Conservation (phyloP, 2,113 vertebrate species). For the Odontophorus gujanensis region DNA sequence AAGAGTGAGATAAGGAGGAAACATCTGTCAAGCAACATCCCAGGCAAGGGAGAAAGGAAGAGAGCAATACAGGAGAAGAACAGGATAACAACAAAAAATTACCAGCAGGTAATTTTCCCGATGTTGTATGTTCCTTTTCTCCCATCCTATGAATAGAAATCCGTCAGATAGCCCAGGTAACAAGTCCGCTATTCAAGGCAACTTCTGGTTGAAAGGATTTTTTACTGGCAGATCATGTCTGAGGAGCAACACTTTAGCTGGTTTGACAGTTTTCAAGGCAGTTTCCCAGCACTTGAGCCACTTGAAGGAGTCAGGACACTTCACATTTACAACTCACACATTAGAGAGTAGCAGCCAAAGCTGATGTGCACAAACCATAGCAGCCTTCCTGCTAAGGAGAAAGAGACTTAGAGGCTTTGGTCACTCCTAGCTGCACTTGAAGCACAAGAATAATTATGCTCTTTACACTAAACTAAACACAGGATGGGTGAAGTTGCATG, state of each 20-base stretch:
- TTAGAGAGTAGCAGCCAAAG: background rate
- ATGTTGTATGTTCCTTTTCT: constrained; percentile 3
- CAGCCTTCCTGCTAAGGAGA: fast-evolving
- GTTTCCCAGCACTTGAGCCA: constrained; percentile 18
- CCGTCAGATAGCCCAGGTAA: constrained; percentile 3
- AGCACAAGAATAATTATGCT: background rate
- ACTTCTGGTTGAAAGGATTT: constrained; percentile 34
- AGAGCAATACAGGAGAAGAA: background rate
- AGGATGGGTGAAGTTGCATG: background rate
- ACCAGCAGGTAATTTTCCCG: constrained; percentile 17
- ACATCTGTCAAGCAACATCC: constrained; percentile 42
- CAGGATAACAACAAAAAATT: constrained; percentile 37
- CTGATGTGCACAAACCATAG: background rate
- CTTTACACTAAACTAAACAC: background rate
- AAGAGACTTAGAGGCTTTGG: background rate
- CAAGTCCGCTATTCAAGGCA: background rate
- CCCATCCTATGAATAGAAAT: constrained; percentile 32
- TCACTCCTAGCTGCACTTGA: background rate
- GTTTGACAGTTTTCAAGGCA: constrained; percentile 54
- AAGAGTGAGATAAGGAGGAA: constrained; percentile 61
- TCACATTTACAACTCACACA: background rate
- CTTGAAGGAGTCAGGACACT: constrained; percentile 14
- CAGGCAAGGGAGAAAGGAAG: background rate
- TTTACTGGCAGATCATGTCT: constrained; percentile 21
- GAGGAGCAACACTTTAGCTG: background rate